Evolutionary conservation across 2,888 invertebrate species (phyloP).

Genomic region (Norana najaformis): DNA sequence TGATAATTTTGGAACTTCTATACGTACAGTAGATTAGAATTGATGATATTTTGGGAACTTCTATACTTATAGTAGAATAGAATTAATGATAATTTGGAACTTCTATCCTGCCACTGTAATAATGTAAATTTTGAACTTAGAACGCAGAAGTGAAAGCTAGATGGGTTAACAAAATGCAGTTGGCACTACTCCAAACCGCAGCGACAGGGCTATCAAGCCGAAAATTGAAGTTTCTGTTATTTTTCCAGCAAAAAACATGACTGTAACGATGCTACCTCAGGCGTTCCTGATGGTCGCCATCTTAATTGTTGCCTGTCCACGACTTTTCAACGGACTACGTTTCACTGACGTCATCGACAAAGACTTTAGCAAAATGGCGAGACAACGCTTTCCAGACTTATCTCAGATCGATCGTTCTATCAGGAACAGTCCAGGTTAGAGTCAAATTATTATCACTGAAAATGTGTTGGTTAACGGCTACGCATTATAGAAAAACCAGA

Average conservation of each 20-base stretch:
- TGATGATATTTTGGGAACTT: too few species aligned
- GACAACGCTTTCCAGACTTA: background rate
- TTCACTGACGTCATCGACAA: slow-evolving; percentile 18
- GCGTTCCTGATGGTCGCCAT: background rate
- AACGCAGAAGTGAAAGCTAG: too few species aligned
- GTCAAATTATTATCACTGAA: background rate
- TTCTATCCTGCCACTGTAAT: too few species aligned
- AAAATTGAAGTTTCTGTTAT: background rate
- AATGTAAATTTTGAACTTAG: too few species aligned
- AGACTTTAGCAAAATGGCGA: background rate
- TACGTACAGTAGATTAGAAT: too few species aligned
- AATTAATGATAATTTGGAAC: too few species aligned
- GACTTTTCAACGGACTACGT: background rate
- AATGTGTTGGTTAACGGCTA: too few species aligned
- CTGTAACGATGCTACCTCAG: background rate
- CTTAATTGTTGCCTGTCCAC: background rate
- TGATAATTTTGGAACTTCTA: too few species aligned
- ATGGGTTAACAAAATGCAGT: too few species aligned
- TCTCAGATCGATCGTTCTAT: background rate
- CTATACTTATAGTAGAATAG: too few species aligned
- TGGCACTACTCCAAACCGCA: too few species aligned
- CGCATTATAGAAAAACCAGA: too few species aligned
- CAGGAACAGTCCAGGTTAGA: background rate
- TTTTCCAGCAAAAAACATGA: background rate
- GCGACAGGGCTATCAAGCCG: background rate